Base-by-base conservation (phyloP, 1,140 invertebrate genomes). In the Pygmarrhopalites habei region DNA sequence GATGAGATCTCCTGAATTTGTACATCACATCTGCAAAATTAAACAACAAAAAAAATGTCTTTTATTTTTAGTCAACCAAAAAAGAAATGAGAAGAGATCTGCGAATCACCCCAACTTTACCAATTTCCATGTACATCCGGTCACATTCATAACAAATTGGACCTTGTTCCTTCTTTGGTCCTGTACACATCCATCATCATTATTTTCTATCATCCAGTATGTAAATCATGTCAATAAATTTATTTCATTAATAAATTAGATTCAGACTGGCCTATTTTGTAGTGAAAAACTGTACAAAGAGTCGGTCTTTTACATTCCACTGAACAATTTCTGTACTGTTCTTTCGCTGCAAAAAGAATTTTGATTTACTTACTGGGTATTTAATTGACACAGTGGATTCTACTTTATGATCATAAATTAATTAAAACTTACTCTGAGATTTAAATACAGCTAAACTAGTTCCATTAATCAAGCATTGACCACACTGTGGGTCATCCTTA, bases 321-420 rank as follows among this genome's bases (percentile, higher is more conserved):
- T 15, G 56, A 52, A 39, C 62, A 64, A 23, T 64, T 64, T 43
- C 32, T 58, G 35, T 59, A 64, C 25, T 14, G 41, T 25, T 58
- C 39, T 15, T 32, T 44, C 17, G 41, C 57, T 58, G 19, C 1
- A 12, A 57, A 28, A 55, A 47, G 12, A 41, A 12, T 41, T 41
- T 12, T 41, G n/a, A 12, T 41, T 41, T 12, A 12, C n/a, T 12
- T 41, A 12, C 39, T 41, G n/a, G n/a, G n/a, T n/a, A n/a, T n/a
- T n/a, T n/a, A n/a, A n/a, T n/a, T n/a, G n/a, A n/a, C n/a, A n/a
- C n/a, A n/a, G n/a, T n/a, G n/a, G n/a, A n/a, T n/a, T n/a, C n/a
- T n/a, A n/a, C n/a, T n/a, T n/a, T n/a, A n/a, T n/a, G n/a, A n/a
- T n/a, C n/a, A n/a, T n/a, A n/a, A n/a, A n/a, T n/a, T n/a, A n/a